Evolutionary conservation across 2,888 invertebrate species (phyloP).

Genomic region (Homarus gammarus): DNA sequence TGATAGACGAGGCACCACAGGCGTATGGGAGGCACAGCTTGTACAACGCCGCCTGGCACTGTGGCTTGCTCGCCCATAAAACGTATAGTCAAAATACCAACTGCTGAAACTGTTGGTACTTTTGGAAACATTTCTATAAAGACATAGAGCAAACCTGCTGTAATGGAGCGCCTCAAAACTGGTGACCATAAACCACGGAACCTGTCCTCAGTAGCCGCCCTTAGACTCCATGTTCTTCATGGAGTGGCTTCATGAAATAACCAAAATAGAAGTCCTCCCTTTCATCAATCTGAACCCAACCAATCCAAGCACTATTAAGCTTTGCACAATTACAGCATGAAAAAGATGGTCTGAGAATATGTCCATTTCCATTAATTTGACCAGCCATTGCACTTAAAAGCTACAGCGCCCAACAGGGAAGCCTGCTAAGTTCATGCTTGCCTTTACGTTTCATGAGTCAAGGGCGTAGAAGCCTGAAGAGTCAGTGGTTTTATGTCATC

Average conservation of each 20-base stretch:
- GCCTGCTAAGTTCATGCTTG: no score
- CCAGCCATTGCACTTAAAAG: constrained; percentile 66
- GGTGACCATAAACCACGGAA: not conserved
- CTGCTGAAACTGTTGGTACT: not conserved
- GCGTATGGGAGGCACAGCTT: constrained; percentile 37
- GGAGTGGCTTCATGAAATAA: constrained; percentile 46
- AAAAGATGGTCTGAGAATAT: no score
- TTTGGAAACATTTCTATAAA: not conserved
- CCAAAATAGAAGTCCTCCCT: constrained; percentile 54
- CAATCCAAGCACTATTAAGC: constrained; percentile 54
- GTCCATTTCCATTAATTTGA: constrained; percentile 70
- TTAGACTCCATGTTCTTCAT: constrained; percentile 11
- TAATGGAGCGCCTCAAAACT: not conserved
- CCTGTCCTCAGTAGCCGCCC: not conserved
- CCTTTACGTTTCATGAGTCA: no score
- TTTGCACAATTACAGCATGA: not conserved
- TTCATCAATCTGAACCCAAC: constrained; percentile 69
- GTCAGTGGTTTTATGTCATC: no score
- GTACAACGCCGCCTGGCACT: constrained; percentile 22
- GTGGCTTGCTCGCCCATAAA: not conserved
- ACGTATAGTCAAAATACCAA: not conserved
- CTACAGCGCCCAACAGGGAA: no score
- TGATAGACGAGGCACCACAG: no score
- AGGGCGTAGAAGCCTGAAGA: no score
- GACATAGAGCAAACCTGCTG: not conserved